Evolutionary conservation across 2,888 invertebrate species (phyloP), one percentile per base, ranked within the genome.

Genomic region (Nemotelus pantherinus): DNA sequence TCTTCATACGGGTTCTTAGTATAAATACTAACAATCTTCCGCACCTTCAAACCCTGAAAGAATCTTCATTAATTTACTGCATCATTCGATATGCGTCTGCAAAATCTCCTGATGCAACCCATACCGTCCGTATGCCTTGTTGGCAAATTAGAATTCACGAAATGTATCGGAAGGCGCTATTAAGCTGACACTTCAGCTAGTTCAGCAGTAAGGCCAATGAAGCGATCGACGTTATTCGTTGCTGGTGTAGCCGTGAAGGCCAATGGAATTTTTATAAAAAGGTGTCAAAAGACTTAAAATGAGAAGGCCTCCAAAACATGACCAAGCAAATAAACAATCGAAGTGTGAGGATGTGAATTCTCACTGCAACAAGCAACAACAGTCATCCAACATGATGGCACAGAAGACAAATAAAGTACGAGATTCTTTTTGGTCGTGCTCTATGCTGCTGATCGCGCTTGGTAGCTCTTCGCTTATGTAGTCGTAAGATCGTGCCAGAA

Each of bases 111-210:
- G 25, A 25, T 25, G 25, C 25, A 25, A 25, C 25, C 25, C 25
- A 25, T 25, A 25, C 25, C 25, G 25, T 25, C 25, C 67, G 44
- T 68, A 68, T n/a, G 3, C 67, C 25, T 68, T 68, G 50, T 74
- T 74, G 74, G 47, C 74, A 74, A 74, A 74, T 74, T 74, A 74
- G 74, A 74, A 74, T 74, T 74, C 74, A 74, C 74, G 63, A 63
- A 74, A 74, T 60, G 74, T 74, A 50, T 63, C 63, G 48, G 63
- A 47, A 63, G 74, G 63, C 63, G 74, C 74, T 74, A 57, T 74
- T 74, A 57, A 63, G 41, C 74, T 63, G 63, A 74, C 74, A 74
- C 74, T 50, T 74, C 60, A 48, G 60, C 44, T 53, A 55, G 43
- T 70, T 39, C 41, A 70, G 39, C 1, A 25, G 25, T 25, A 25